Conservation (phyloP, 2,113 vertebrate genomes). For the Blennius ocellaris region DNA sequence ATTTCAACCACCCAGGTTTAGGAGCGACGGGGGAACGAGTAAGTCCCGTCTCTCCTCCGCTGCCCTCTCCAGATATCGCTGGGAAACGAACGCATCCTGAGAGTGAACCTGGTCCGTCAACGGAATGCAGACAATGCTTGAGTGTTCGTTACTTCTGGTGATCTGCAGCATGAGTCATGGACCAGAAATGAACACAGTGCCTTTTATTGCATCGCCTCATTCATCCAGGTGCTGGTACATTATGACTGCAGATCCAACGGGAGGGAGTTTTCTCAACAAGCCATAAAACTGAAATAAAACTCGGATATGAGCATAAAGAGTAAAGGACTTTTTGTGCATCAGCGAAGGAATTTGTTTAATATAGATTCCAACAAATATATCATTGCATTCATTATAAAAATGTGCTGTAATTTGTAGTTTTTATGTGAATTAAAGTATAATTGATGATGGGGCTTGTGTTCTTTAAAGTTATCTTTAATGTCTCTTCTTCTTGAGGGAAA, state of each 20-base stretch:
- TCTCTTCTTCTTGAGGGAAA: neutral
- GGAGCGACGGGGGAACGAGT: slow-evolving; percentile 57
- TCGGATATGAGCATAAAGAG: too few species aligned
- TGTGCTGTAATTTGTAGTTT: too few species aligned
- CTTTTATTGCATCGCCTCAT: slow-evolving; percentile 3
- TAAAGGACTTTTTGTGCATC: too few species aligned
- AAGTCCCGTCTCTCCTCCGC: slow-evolving; percentile 34
- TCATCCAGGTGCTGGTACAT: slow-evolving; percentile 9
- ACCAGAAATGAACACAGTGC: slow-evolving; percentile 23
- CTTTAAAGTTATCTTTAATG: too few species aligned
- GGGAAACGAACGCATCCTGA: slow-evolving; percentile 31
- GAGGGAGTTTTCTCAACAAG: slow-evolving; percentile 5
- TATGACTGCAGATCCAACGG: slow-evolving; percentile 14
- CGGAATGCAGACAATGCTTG: slow-evolving; percentile 24
- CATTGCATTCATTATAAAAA: too few species aligned
- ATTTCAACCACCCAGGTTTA: slow-evolving; percentile 62
- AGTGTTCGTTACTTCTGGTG: slow-evolving; percentile 14
- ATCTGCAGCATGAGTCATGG: slow-evolving; percentile 17
- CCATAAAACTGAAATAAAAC: too few species aligned
- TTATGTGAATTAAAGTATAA: too few species aligned
- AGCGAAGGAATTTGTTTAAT: too few species aligned
- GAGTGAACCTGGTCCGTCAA: slow-evolving; percentile 33
- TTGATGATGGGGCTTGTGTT: too few species aligned
- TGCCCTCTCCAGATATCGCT: slow-evolving; percentile 38
- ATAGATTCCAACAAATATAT: too few species aligned